Base-by-base conservation (phyloP, 1,140 invertebrate species). In the Rhyzopertha dominica region DNA sequence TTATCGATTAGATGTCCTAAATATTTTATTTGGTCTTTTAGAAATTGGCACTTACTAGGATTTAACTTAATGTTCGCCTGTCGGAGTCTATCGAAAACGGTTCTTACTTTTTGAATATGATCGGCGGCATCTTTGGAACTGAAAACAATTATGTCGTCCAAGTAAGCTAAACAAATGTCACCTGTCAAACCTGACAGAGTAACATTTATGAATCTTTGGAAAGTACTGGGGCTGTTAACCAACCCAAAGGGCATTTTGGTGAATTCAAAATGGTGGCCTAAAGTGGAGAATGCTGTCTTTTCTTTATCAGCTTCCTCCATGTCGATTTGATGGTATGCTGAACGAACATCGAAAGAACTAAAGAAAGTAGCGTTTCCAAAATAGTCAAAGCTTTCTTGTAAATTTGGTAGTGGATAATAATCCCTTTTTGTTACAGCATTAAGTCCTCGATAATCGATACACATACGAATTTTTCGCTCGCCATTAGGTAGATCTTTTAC, bases 51-150 rank as follows among this genome's bases (percentile, higher is more conserved):
- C 35, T 46, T 50, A 4, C 19, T 19, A 4, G 13, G 30, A n/a
- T n/a, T n/a, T n/a, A n/a, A n/a, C 28, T 45, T 40, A 3, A 50
- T n/a, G 13, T 45, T 50, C 22, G 37, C 43, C n/a, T n/a, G n/a
- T n/a, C n/a, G n/a, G n/a, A n/a, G n/a, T n/a, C n/a, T n/a, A n/a
- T n/a, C n/a, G n/a, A n/a, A n/a, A n/a, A n/a, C n/a, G n/a, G n/a
- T 3, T 14, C 16, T 10, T 10, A 22, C 10, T 32, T 17, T 19
- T n/a, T 18, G 5, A 12, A 43, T 17, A 14, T 43, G 30, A 14
- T 41, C 24, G 8, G 28, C 39, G 12, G 28, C 2, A 12, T 28
- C 39, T 1, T 16, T 12, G 5, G 39, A 19, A 12, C 31, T 43
- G 22, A 26, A 38, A 16, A 38, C 38, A 4, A 45, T 36, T 4